A percentile compares a stretch with the other conserved stretches of the same genome.
phyloP scores from a whole-genome alignment of 2,113 vertebrate genomes.

The Hiodon tergisus region DNA sequence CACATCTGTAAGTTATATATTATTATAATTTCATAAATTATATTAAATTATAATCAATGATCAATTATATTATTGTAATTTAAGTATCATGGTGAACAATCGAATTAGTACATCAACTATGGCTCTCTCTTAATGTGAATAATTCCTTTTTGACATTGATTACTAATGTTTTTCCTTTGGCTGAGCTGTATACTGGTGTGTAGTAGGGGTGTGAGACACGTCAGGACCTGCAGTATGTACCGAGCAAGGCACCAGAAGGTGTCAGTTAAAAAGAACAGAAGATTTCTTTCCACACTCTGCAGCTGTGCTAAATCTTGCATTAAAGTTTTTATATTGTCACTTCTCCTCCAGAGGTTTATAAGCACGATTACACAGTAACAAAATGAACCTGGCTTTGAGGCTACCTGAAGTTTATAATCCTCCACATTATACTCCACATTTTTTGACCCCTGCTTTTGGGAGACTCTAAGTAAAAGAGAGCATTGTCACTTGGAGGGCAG shows the following conservation, averaged over 20 bases:
- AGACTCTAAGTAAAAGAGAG: background rate
- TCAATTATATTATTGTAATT: no score
- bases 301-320: constrained; percentile 37
- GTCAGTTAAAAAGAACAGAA: background rate
- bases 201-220: no score
- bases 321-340: constrained; percentile 28
- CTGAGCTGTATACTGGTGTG: background rate
- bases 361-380: constrained; percentile 28
- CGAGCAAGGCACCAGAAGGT: no score
- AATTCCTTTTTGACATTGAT: background rate
- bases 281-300: no score
- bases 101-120: no score
- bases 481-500: background rate
- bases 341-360: constrained; percentile 31
- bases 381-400: background rate
- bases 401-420: constrained; percentile 12
- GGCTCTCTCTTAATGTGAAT: background rate
- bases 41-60: no score
- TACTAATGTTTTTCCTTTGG: no score
- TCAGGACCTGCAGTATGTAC: no score
- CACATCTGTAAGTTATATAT: no score
- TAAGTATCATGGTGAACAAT: no score
- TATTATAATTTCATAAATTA: no score
- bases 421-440: constrained; percentile 13
- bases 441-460: constrained; percentile 31